Base-by-base conservation (phyloP, 2,113 vertebrate species). In the Oncorhynchus kisutch region DNA sequence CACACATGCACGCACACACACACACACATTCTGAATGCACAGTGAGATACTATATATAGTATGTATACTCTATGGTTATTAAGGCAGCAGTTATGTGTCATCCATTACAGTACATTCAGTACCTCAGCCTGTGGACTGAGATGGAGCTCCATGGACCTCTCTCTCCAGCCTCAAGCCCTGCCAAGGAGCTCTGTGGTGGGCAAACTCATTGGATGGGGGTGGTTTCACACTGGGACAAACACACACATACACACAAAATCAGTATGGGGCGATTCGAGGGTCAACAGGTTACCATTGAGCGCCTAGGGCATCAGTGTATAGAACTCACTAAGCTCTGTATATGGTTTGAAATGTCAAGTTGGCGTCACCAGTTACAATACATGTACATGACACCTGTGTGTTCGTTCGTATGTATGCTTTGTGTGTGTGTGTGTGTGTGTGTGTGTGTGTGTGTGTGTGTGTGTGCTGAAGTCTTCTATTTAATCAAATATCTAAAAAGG, bases 121-220 rank as follows among this genome's bases (percentile, higher is more conserved):
- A 49, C 78, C 81, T 64, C 79, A 78, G 80, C 80, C 72, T 78
- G 82, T 71, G 69, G 57, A 68, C 87, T 54, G 45, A 78, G 70
- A 13, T 76, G 70, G 70, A 70, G 78, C 69, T 70, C 75, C 74
- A 60, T 69, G 70, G 75, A 51, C 66, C 60, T 57, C 66, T 9
- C 3, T 72, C 70, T 74, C 77, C 75, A 71, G 70, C 64, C 24
- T 77, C 70, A 68, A 72, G 69, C 77, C 72, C 79, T 81, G 75
- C 18, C 14, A 69, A 29, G 71, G 79, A 77, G 29, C 3, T 25
- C 79, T 69, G 83, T 80, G 82, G 49, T 78, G 20, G 57, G 78
- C 51, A 57, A 48, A 67, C 72, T 71, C 49, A 75, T 4, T 71
- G 70, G 67, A 34, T 6, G 16, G 18, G 13, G 18, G 54, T 57